These are phyloP conservation scores for Cyphomyrus discorhynchus DNA, from an alignment of 2,113 vertebrate species.

Conservation along the genomic window DNA sequence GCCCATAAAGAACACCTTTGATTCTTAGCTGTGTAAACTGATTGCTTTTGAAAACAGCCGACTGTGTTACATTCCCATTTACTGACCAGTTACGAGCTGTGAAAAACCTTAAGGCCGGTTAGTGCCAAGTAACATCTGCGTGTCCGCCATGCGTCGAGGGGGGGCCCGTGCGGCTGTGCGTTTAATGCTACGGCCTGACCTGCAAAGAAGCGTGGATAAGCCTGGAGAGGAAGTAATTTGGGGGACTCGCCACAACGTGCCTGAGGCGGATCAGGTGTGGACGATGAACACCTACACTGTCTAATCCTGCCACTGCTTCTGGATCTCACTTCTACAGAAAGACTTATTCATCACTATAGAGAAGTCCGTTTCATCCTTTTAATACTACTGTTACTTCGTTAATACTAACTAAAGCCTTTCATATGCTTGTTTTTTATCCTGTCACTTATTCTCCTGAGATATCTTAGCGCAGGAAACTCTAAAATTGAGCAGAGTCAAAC, in stretches of 20 bases:
- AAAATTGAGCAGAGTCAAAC: neutral
- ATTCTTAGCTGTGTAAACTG: constrained; percentile 52
- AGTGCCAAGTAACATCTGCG: neutral
- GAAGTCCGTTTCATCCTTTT: neutral
- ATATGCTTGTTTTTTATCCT: neutral
- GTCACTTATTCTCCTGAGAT: neutral
- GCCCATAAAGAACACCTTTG: constrained; percentile 37
- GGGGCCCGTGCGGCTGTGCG: neutral
- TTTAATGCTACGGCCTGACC: neutral
- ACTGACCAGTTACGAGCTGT: constrained; percentile 65
- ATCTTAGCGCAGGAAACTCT: neutral
- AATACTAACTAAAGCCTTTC: neutral
- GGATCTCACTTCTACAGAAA: neutral
- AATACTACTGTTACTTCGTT: neutral
- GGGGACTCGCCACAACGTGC: neutral
- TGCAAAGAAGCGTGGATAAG: neutral
- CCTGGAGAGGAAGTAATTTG: neutral
- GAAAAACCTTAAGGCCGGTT: constrained; percentile 57
- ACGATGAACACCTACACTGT: neutral
- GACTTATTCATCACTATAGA: neutral
- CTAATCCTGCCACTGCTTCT: neutral
- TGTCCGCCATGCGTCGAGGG: neutral
- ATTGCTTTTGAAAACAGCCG: constrained; percentile 51
- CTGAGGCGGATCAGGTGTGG: neutral
- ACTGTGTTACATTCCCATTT: constrained; percentile 63